These are phyloP conservation scores for Megaceryle maxima DNA, from an alignment of 2,113 vertebrate species.

Conservation along the genomic window DNA sequence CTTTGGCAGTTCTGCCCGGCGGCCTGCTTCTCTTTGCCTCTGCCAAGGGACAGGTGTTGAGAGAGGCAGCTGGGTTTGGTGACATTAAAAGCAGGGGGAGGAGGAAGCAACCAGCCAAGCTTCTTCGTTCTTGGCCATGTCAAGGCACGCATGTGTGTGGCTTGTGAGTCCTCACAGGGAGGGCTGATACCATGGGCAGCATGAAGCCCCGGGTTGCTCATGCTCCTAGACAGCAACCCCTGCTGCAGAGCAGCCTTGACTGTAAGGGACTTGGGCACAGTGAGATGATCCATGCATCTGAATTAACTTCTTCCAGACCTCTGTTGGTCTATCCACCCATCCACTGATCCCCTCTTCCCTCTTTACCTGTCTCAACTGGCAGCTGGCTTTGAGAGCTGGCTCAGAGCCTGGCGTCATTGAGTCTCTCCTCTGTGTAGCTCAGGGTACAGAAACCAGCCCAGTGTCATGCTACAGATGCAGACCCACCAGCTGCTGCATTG, in stretches of 20 bases:
- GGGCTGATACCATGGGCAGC: neutral
- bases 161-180: neutral
- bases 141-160: rapidly evolving
- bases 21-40: neutral
- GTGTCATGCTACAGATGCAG: rapidly evolving
- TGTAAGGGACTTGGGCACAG: neutral
- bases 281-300: neutral
- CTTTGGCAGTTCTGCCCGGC: neutral
- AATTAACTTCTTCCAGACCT: neutral
- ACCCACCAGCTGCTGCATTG: neutral
- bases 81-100: neutral
- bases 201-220: rapidly evolving
- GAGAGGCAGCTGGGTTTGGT: slow-evolving; percentile 30
- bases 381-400: neutral
- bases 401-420: neutral
- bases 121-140: neutral
- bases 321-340: neutral
- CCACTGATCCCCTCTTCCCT: neutral
- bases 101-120: neutral
- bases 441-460: neutral
- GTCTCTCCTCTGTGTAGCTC: neutral
- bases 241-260: neutral
- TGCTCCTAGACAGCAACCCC: neutral
- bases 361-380: neutral
- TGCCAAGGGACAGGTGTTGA: neutral